Evolutionary conservation across 2,113 vertebrate species (phyloP).

Genomic region (Salvelinus alpinus): DNA sequence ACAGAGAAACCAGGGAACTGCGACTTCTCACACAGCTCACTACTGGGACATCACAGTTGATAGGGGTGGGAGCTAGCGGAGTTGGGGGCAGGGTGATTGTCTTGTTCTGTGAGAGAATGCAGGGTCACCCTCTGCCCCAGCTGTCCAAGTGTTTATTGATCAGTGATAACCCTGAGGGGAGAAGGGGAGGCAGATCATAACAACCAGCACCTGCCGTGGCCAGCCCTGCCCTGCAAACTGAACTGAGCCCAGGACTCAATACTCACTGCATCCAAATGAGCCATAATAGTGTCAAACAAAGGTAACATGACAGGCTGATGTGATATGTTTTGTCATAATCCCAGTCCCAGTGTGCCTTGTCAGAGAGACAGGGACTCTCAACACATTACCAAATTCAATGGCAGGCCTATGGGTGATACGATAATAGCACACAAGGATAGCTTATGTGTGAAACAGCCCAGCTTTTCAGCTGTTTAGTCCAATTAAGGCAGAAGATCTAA

Average conservation of each 20-base stretch:
- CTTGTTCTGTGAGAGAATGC: slow-evolving; percentile 62
- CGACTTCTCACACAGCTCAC: slow-evolving; percentile 58
- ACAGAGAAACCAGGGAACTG: slow-evolving; percentile 32
- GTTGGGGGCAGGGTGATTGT: slow-evolving; percentile 45
- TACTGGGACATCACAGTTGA: neutral
- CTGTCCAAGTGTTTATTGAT: slow-evolving; percentile 73
- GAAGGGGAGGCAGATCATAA: slow-evolving; percentile 36
- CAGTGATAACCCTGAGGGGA: slow-evolving; percentile 34
- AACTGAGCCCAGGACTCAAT: slow-evolving; percentile 18
- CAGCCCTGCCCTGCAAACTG: slow-evolving; percentile 19
- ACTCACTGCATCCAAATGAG: slow-evolving; percentile 20
- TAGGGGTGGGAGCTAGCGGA: slow-evolving; percentile 3
- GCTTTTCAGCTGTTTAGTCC: too few species aligned
- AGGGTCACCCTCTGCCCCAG: slow-evolving; percentile 60
- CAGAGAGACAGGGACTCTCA: neutral
- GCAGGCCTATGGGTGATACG: neutral
- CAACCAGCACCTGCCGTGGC: slow-evolving; percentile 49
- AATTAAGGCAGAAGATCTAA: too few species aligned
- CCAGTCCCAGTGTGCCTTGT: neutral
- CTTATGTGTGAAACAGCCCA: neutral
- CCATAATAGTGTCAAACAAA: slow-evolving; percentile 3
- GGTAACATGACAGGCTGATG: neutral
- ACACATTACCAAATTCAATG: neutral
- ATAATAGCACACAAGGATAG: neutral
- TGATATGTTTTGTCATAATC: neutral